Evolutionary conservation across 2,113 vertebrate genomes (phyloP), one percentile per base, ranked within the genome.

Genomic region (Corydoras sp.): DNA sequence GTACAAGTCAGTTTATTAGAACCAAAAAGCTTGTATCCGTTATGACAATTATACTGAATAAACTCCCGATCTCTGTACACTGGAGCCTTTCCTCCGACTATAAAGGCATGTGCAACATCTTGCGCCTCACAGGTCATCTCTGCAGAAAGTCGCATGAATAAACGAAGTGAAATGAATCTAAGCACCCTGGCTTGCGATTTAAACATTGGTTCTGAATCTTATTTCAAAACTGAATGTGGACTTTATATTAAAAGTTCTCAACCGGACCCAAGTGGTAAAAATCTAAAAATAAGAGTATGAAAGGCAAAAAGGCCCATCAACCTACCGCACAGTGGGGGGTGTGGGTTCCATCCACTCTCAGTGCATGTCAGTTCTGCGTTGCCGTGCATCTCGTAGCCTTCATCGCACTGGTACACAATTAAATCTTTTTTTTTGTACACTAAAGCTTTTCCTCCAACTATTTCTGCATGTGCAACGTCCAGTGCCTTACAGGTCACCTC

Each of bases 11-110:
- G n/a, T 14, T 3, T 35, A 10, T 1, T 5, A 0, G 0, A 0
- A 10, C 86, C 88, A 0, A 0, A 1, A 75, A 86, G 80, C 0
- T 0, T 0, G 31, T 60, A 78, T 29, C 60, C 69, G 14, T n/a
- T 1, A 0, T 35, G 11, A 56, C 77, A 78, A 48, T 29, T 0
- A 32, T 68, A 72, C 6, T 0, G 2, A 8, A 73, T 0, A 69
- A 71, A 0, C 1, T n/a, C 4, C n/a, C 5, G 3, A 10, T 61
- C 10, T 18, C 3, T 14, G 49, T 73, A 61, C 0, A 83, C 10
- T 3, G 51, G 3, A 53, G 51, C 13, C 9, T 6, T 35, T 24
- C 59, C 48, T 61, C 0, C 6, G 7, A 54, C 12, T 61, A 48
- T 54, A 13, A 12, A 1, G 3, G 51, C 51, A 14, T 53, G 10